Conservation (phyloP, 1,140 invertebrate species). For the Nasonia vitripennis region DNA sequence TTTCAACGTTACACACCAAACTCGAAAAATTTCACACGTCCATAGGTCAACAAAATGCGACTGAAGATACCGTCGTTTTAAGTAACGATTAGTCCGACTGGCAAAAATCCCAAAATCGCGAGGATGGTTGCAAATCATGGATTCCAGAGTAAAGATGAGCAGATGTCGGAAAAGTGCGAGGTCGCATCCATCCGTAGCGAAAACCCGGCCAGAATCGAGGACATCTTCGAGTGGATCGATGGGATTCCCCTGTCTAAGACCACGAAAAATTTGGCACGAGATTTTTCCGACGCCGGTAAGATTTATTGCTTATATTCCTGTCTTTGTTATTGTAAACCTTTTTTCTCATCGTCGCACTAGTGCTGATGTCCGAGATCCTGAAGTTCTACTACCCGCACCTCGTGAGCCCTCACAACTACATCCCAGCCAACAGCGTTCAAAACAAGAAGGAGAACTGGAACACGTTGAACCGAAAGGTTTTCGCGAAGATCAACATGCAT, state of each 20-base stretch:
- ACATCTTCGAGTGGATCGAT: constrained; percentile 78
- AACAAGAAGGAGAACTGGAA: constrained; percentile 83
- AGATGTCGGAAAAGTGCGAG: constrained; percentile 14
- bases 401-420: constrained; percentile 83
- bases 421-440: constrained; percentile 77
- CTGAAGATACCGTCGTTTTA: neutral
- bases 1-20: no score
- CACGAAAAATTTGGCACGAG: constrained; percentile 79
- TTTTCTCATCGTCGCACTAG: constrained; percentile 57
- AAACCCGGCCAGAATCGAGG: constrained; percentile 53
- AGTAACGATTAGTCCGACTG: neutral
- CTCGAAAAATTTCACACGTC: neutral
- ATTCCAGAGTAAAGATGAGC: neutral
- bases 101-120: neutral
- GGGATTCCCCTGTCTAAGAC: constrained; percentile 76
- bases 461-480: constrained; percentile 80
- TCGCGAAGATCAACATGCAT: constrained; percentile 78
- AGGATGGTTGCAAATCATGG: constrained; percentile 3
- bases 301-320: neutral
- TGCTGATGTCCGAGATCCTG: constrained; percentile 82
- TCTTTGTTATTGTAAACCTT: no score
- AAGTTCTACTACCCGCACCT: constrained; percentile 80
- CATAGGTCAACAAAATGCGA: neutral
- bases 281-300: constrained; percentile 82
- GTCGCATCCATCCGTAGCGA: neutral